Conservation (phyloP, 2,113 vertebrate species). For the Cricetomys ansorgei region DNA sequence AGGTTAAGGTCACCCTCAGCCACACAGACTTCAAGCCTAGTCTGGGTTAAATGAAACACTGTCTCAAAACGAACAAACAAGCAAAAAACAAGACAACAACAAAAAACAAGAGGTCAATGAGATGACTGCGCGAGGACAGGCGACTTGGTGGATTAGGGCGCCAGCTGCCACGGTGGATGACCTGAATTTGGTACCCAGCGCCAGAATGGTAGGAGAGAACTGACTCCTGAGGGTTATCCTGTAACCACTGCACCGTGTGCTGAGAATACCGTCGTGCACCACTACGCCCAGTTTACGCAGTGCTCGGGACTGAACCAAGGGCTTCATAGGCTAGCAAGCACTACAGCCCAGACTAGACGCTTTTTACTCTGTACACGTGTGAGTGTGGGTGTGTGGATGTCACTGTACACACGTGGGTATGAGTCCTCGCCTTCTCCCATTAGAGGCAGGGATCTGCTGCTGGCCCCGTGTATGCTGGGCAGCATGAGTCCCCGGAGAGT, state of each 20-base stretch:
- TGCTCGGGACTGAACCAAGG: no score
- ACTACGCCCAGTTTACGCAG: no score
- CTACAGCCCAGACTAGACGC: neutral
- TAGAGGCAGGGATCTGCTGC: neutral
- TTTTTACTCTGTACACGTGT: neutral
- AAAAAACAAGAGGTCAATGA: no score
- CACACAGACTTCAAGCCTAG: neutral
- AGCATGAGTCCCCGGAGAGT: neutral
- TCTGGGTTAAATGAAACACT: neutral
- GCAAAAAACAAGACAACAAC: no score
- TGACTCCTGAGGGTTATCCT: no score
- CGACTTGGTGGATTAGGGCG: neutral
- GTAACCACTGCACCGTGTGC: neutral
- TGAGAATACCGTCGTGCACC: no score
- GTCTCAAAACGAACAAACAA: no score
- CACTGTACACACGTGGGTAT: no score
- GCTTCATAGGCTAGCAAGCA: neutral
- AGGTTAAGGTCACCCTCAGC: neutral
- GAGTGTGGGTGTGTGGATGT: no score
- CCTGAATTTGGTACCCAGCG: neutral
- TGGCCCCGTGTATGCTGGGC: neutral
- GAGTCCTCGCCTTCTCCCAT: neutral
- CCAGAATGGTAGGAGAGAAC: neutral
- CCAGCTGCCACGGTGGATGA: neutral
- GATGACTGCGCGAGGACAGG: no score